These are phyloP conservation scores for Zosterops hypoxanthus DNA, from an alignment of 2,113 vertebrate species.

Conservation along the genomic window DNA sequence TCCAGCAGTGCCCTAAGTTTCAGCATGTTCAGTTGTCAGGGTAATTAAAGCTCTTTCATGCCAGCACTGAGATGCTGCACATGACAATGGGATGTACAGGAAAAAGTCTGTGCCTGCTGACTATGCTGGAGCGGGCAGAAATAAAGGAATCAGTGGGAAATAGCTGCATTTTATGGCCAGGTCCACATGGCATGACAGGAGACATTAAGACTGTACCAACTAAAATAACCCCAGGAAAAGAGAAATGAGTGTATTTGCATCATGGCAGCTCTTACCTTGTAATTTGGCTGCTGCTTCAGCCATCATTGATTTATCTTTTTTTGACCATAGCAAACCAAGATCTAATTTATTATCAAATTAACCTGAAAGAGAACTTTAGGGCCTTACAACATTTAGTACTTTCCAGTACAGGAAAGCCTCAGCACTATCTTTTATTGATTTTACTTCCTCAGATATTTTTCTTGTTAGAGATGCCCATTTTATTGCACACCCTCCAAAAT, in stretches of 20 bases:
- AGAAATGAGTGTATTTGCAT: not conserved
- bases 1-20: not conserved
- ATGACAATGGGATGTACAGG: rapidly evolving
- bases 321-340: not conserved
- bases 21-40: not conserved
- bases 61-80: rapidly evolving
- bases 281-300: not conserved
- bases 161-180: not conserved
- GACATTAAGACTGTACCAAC: not conserved
- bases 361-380: not conserved
- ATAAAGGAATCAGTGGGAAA: not conserved
- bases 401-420: not conserved
- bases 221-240: not conserved
- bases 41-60: not conserved
- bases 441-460: not conserved
- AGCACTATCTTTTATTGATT: not conserved
- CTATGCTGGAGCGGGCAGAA: not conserved
- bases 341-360: not conserved
- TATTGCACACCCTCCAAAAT: not conserved
- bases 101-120: not conserved
- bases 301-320: not conserved
- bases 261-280: not conserved
- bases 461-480: not conserved
- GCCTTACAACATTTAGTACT: not conserved
- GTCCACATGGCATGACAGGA: not conserved